phyloP scores from a whole-genome alignment of 2,888 invertebrate species.

The Rhogogaster chlorosoma region DNA sequence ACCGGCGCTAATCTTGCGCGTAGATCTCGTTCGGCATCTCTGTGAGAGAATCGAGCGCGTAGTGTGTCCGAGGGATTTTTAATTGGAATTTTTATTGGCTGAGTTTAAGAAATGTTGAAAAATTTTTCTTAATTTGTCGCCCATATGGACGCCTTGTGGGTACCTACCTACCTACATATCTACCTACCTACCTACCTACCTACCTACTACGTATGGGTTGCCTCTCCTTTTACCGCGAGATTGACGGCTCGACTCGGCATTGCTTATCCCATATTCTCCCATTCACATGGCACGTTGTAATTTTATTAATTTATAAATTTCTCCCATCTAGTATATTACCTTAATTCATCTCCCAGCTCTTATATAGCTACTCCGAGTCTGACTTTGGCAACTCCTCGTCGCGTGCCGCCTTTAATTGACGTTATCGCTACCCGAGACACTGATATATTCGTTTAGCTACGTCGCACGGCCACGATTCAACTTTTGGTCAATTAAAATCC shows the following conservation, averaged over 20 bases:
- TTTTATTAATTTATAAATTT: constrained; percentile 53
- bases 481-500: constrained; percentile 45
- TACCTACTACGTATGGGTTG: not conserved
- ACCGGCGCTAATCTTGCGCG: constrained; percentile 51
- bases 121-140: constrained; percentile 50
- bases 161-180: not conserved
- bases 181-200: not conserved
- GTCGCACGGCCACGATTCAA: constrained; percentile 10
- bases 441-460: constrained; percentile 37
- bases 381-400: constrained; percentile 47
- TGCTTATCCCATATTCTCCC: constrained; percentile 17
- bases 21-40: constrained; percentile 51
- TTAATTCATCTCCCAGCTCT: constrained; percentile 30
- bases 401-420: constrained; percentile 48
- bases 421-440: constrained; percentile 31
- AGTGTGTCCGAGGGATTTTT: constrained; percentile 40
- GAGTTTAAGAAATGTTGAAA: constrained; percentile 50
- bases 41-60: constrained; percentile 23
- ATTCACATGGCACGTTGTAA: constrained; percentile 46
- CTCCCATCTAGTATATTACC: constrained; percentile 47
- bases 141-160: constrained; percentile 5
- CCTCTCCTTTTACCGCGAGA: constrained; percentile 24
- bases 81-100: constrained; percentile 53
- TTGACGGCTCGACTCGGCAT: constrained; percentile 7
- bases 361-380: not conserved